phyloP scores from a whole-genome alignment of 2,888 invertebrate species.

The Athetis lepigone region DNA sequence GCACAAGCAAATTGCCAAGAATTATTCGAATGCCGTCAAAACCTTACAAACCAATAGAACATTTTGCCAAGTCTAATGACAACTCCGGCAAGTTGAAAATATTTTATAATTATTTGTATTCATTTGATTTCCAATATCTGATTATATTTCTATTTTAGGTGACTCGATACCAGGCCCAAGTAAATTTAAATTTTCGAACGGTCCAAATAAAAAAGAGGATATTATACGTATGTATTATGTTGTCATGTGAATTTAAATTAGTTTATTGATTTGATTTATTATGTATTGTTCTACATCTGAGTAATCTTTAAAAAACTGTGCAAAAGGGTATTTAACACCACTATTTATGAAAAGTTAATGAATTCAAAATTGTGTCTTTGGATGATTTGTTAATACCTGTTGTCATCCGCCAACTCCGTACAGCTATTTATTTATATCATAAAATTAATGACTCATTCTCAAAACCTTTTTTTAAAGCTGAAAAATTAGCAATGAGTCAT shows the following conservation, averaged over 20 bases:
- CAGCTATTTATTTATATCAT: no score
- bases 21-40: conserved; percentile 43
- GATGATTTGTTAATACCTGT: no score
- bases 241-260: not conserved
- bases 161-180: conserved; percentile 53
- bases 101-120: conserved; percentile 19
- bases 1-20: conserved; percentile 61
- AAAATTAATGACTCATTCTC: no score
- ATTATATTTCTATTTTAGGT: conserved; percentile 44
- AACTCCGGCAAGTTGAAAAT: conserved; percentile 56
- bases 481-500: conserved; percentile 69
- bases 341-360: no score
- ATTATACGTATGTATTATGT: conserved; percentile 28
- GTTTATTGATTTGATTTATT: not conserved
- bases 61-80: conserved; percentile 19
- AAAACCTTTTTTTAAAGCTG: conserved; percentile 28
- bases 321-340: no score
- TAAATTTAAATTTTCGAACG: conserved; percentile 16
- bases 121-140: conserved; percentile 22
- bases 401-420: no score
- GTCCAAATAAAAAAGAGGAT: conserved; percentile 26
- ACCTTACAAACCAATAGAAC: conserved; percentile 40
- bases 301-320: no score
- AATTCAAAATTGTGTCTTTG: no score
- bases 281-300: no score